Percentiles rank a stretch among this genome's conserved stretches.
These are phyloP conservation scores for Andrena haemorrhoa DNA, from an alignment of 2,888 invertebrate genomes.

Conservation along the genomic window DNA sequence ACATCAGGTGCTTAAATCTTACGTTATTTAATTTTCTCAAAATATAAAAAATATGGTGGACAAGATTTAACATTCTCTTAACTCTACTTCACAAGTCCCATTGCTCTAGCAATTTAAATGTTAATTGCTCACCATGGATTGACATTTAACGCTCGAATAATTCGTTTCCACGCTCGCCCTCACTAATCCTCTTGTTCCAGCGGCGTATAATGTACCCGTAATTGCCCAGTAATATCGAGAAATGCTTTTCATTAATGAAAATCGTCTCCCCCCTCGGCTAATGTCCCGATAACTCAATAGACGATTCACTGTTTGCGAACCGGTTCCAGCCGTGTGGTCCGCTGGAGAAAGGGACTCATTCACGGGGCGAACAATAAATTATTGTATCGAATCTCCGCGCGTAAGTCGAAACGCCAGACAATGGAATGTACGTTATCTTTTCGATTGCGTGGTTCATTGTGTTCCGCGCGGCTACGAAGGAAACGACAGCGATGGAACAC, in stretches of 20 bases:
- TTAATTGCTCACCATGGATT: not conserved
- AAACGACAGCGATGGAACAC: not conserved
- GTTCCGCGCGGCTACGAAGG: not conserved
- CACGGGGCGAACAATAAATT: constrained; percentile 54
- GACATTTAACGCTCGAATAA: too few relatives aligned
- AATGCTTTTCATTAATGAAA: constrained; percentile 46
- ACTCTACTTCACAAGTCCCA: too few relatives aligned
- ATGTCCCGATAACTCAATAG: constrained; percentile 53
- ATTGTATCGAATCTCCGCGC: constrained; percentile 40
- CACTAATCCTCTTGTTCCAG: too few relatives aligned
- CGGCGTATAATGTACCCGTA: not conserved
- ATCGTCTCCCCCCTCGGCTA: constrained; percentile 26
- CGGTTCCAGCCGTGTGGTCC: constrained; percentile 54
- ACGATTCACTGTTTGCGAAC: constrained; percentile 47
- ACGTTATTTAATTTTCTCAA: too few relatives aligned
- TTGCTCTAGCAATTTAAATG: not conserved
- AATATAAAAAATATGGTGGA: too few relatives aligned
- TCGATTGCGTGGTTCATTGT: constrained; percentile 37
- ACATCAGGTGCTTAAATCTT: too few relatives aligned
- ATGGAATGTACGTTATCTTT: constrained; percentile 45
- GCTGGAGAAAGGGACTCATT: constrained; percentile 54
- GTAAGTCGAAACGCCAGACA: constrained; percentile 41
- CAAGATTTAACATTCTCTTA: too few relatives aligned
- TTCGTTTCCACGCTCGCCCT: too few relatives aligned
- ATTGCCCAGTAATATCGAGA: constrained; percentile 11